Percentiles rank a stretch among this genome's conserved stretches.
These are phyloP conservation scores for Cephalopterus ornatus DNA, from an alignment of 2,113 vertebrate species.

Conservation along the genomic window DNA sequence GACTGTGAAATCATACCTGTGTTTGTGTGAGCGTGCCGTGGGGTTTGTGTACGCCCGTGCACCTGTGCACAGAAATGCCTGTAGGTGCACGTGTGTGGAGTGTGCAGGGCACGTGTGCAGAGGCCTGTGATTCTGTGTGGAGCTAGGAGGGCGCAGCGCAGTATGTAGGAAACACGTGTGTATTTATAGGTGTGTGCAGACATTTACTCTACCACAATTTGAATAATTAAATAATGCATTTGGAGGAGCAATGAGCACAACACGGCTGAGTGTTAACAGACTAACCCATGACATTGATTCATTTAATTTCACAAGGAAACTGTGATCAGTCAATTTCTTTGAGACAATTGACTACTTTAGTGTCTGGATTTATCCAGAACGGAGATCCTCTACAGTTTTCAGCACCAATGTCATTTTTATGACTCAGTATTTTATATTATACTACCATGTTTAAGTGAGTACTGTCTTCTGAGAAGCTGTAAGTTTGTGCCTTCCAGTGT, in stretches of 20 bases:
- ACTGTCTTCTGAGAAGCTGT: not conserved
- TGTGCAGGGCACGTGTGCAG: not conserved
- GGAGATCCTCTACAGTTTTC: not conserved
- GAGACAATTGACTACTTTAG: not conserved
- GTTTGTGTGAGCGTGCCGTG: rapidly evolving
- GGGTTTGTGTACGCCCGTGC: not conserved
- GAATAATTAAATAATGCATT: not conserved
- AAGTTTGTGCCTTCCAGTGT: not conserved
- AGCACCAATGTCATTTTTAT: rapidly evolving
- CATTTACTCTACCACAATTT: not conserved
- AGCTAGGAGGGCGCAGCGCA: no score
- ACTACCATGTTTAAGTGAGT: not conserved
- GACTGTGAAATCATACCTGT: not conserved
- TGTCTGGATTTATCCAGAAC: not conserved
- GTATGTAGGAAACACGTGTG: rapidly evolving
- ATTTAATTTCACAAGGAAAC: not conserved
- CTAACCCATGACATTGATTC: not conserved
- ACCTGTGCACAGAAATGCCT: no score
- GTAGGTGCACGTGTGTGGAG: not conserved
- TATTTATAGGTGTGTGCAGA: no score
- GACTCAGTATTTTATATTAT: not conserved
- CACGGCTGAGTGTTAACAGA: not conserved
- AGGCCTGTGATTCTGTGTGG: not conserved
- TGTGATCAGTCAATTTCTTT: not conserved
- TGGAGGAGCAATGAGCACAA: not conserved